Evolutionary conservation across 2,888 invertebrate species (phyloP), one percentile per base, ranked within the genome.

Genomic region (Lutraria lutraria): DNA sequence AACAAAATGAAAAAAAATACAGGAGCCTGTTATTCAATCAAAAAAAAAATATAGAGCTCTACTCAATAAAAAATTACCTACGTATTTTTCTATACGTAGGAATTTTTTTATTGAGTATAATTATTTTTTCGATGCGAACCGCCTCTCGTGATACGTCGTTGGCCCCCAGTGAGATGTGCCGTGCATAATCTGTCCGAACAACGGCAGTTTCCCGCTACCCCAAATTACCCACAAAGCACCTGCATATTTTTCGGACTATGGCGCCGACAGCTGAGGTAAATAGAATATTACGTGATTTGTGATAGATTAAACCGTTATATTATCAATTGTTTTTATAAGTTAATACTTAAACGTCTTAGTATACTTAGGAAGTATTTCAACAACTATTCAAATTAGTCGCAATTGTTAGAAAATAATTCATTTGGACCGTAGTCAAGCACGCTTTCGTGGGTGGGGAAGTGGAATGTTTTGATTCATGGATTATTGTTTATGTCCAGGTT

Each of bases 241-340:
- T 93, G 91, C 93, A 94, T 94, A 93, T 93, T 94, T 94, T 91
- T 90, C 52, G 81, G 83, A 92, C 88, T 85, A 94, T 94, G 94
- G 93, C 94, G 93, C 94, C 94, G 82, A 94, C 93, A 80, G 90
- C 92, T 63, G 94, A 94, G 93, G 94, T 94, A 93, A 86, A 82
- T 21, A 76, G 29, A 68, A 53, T 54, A 79, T 85, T 60, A n/a
- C 19, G 29, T 25, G 43, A 63, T 21, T 34, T 86, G 16, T 60
- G 34, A 0, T 63, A 31, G n/a, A 56, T 34, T 13, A 60, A 81
- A 21, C 25, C 25, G 60, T 60, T 84, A 68, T 25, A 72, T 76
- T 52, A 19, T 54, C 25, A 34, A 54, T 81, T 12, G 12, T 10
- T 13, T 21, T 8, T 68, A 4, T 12, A 68, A 68, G 25, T 25